Conservation (phyloP, 2,797 vertebrate species). For the Cheirogaleus major region DNA sequence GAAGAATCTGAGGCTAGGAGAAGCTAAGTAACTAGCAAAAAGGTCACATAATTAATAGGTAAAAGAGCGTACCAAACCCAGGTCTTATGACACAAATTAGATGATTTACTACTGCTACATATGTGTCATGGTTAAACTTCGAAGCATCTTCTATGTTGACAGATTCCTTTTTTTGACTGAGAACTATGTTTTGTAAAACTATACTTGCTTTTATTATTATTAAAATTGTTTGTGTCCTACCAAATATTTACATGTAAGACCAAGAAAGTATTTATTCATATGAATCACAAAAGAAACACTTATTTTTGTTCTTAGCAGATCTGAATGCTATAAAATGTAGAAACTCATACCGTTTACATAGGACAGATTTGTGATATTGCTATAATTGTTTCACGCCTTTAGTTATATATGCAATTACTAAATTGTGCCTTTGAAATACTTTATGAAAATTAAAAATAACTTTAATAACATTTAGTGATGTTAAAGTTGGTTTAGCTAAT, state of each 20-base stretch:
- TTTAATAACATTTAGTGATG: background rate
- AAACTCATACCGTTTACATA: background rate
- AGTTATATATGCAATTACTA: background rate
- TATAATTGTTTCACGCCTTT: conserved; percentile 9
- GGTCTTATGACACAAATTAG: conserved; percentile 49
- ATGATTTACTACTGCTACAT: conserved; percentile 1
- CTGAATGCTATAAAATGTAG: background rate
- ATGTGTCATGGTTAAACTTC: conserved; percentile 43
- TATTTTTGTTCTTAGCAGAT: conserved; percentile 35
- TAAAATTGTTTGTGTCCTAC: background rate
- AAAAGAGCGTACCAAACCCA: conserved; percentile 16
- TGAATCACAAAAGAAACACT: conserved; percentile 11
- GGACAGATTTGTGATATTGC: conserved; percentile 16
- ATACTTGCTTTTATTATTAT: conserved; percentile 32
- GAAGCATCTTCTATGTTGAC: background rate
- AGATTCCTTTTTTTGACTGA: background rate
- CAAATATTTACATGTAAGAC: background rate
- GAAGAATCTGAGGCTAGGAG: conserved; percentile 17
- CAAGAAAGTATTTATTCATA: conserved; percentile 25
- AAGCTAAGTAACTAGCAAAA: conserved; percentile 44
- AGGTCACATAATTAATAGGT: conserved; percentile 46
- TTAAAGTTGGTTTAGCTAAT: conserved; percentile 27
- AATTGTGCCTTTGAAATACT: conserved; percentile 48
- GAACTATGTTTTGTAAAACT: conserved; percentile 31
- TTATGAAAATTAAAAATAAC: conserved; percentile 29